phyloP scores from a whole-genome alignment of 2,797 vertebrate genomes.

The Podarcis lilfordi region DNA sequence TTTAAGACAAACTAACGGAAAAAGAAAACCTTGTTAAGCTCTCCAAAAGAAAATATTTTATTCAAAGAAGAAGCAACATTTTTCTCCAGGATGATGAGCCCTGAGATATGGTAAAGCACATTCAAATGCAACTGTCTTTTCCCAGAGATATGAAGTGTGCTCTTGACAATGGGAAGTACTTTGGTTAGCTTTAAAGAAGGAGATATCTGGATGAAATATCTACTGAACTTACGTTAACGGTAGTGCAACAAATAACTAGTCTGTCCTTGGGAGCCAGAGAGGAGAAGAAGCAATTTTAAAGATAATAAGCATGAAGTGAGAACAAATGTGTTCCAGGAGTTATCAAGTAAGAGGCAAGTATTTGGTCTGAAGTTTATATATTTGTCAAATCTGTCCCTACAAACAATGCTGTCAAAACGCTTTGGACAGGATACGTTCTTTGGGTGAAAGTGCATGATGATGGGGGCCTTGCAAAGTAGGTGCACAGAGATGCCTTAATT shows the following conservation, averaged over 20 bases:
- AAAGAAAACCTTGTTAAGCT: neutral
- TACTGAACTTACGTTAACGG: neutral
- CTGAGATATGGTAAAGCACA: neutral
- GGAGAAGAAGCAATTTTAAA: neutral
- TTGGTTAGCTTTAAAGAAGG: neutral
- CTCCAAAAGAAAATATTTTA: neutral
- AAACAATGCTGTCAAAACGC: neutral
- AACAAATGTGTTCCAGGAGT: neutral
- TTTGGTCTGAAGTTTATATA: neutral
- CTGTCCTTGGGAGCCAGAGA: neutral
- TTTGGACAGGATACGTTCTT: neutral
- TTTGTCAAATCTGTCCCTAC: neutral
- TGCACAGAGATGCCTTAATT: neutral
- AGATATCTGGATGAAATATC: constrained; percentile 1
- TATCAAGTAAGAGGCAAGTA: neutral
- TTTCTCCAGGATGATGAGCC: constrained; percentile 17
- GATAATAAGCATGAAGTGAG: neutral
- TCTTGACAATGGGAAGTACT: constrained; percentile 10
- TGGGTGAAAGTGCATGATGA: neutral
- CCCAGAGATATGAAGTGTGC: neutral
- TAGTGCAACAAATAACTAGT: constrained; percentile 7
- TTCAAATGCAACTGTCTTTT: neutral
- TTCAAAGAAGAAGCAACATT: neutral
- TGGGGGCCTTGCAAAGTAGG: neutral
- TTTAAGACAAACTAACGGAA: too few species aligned